Base-by-base conservation (phyloP, 35 echinoderm and acorn worm species). In the Apostichopus californicus region DNA sequence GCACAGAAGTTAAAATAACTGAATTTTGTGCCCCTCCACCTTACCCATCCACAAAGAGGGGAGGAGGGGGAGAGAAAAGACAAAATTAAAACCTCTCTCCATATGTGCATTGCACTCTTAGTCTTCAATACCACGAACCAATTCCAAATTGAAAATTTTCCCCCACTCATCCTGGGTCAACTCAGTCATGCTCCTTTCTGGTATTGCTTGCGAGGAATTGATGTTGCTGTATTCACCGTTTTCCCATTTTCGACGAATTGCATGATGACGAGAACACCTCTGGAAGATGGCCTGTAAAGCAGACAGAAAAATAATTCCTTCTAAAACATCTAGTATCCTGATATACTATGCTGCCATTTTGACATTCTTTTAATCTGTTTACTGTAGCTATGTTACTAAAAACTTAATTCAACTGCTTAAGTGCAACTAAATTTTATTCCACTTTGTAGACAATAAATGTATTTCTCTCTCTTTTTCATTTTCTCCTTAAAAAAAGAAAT, bases 151-250 rank as follows among this genome's bases (percentile, higher is more conserved):
- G 22, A 89, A 57, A 28, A 89, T 89, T 15, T 28, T 34, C 46
- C 86, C 86, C 86, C 86, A 89, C 15, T 89, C 86, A 46, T 89
- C 61, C 52, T 22, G 57, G 28, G 34, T 73, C 28, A 89, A 72
- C 22, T 68, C 8, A 17, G 86, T 89, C 86, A 89, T 89, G 63
- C 21, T 73, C 21, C 86, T 28, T 12, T 72, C 23, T 72, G 86
- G 86, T 65, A 89, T 17, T 17, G 86, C 57, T 11, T 28, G 7
- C 21, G 8, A 89, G 9, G 60, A 68, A 14, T 7, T 71, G 63
- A 89, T 18, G 20, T 89, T 89, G 86, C 86, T 89, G 23, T 63
- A 89, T 15, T 5, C 6, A 18, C 86, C 86, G n/a, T 72, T 73
- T 10, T 65, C 56, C 86, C 86, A 89, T 71, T 73, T 89, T 73